Conservation (phyloP, 1,140 invertebrate genomes). For the Ganaspis sp. region DNA sequence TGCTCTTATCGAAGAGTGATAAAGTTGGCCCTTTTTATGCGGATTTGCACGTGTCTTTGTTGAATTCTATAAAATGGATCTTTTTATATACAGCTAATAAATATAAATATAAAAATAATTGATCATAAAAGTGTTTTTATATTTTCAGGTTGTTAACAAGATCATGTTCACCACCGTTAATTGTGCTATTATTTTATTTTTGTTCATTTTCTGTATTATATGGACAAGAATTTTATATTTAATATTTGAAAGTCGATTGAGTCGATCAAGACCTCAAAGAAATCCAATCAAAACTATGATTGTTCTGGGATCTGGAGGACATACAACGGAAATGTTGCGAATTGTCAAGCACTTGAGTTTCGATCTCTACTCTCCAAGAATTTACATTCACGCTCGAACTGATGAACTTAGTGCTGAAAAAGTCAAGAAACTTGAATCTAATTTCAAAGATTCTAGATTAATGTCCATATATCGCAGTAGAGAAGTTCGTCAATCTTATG, state of each 20-base stretch:
- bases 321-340: constrained; percentile 92
- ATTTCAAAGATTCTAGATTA: constrained; percentile 75
- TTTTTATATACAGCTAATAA: too few relatives aligned
- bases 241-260: constrained; percentile 50
- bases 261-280: constrained; percentile 22
- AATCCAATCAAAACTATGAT: constrained; percentile 73
- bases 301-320: constrained; percentile 83
- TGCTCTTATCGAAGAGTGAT: too few relatives aligned
- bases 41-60: too few relatives aligned
- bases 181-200: background rate
- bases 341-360: constrained; percentile 80
- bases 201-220: background rate
- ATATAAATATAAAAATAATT: constrained; percentile 55
- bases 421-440: constrained; percentile 77
- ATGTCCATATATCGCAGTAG: constrained; percentile 87
- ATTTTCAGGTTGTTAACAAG: background rate
- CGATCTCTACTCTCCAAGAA: constrained; percentile 80
- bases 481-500: constrained; percentile 91
- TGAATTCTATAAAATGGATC: too few relatives aligned
- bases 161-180: background rate
- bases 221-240: constrained; percentile 56
- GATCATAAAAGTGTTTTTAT: background rate
- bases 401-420: constrained; percentile 86
- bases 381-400: constrained; percentile 88
- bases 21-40: too few relatives aligned